Evolutionary conservation across 2,797 vertebrate species (phyloP).

Genomic region (Sebastes cheni): DNA sequence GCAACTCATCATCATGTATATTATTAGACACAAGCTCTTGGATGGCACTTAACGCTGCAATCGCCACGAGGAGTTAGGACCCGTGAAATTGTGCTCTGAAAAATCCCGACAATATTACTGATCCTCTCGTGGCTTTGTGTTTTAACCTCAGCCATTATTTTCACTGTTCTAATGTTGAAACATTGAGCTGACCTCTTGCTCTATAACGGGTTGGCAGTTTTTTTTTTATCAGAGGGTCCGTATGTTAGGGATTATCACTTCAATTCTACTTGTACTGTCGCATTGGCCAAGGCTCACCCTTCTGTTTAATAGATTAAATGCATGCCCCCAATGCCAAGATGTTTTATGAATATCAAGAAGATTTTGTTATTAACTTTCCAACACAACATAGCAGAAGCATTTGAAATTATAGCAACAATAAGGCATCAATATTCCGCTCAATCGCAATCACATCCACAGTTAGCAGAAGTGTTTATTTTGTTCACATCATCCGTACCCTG

Average conservation of each 20-base stretch:
- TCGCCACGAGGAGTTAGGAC: conserved; percentile 55
- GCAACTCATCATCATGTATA: conserved; percentile 76
- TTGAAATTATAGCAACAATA: not conserved
- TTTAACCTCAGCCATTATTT: conserved; percentile 61
- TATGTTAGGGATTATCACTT: conserved; percentile 33
- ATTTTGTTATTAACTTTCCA: not conserved
- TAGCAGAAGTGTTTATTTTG: conserved; percentile 51
- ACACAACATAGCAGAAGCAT: not conserved
- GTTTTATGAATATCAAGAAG: conserved; percentile 2
- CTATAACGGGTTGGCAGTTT: conserved; percentile 11
- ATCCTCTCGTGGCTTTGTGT: conserved; percentile 39
- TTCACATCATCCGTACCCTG: conserved; percentile 11
- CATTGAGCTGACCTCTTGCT: conserved; percentile 34
- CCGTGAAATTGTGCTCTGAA: conserved; percentile 75
- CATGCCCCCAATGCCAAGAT: not conserved
- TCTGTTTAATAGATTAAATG: not conserved
- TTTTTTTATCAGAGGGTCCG: conserved; percentile 47
- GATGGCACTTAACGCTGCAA: conserved; percentile 64
- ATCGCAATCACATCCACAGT: not conserved
- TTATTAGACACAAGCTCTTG: conserved; percentile 74
- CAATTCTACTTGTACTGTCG: not conserved
- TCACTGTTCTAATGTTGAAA: conserved; percentile 50
- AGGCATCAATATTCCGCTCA: not conserved
- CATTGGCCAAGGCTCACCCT: not conserved
- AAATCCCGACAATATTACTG: conserved; percentile 57